These are phyloP conservation scores for Macroramphosus scolopax DNA, from an alignment of 2,797 vertebrate genomes.

Conservation along the genomic window DNA sequence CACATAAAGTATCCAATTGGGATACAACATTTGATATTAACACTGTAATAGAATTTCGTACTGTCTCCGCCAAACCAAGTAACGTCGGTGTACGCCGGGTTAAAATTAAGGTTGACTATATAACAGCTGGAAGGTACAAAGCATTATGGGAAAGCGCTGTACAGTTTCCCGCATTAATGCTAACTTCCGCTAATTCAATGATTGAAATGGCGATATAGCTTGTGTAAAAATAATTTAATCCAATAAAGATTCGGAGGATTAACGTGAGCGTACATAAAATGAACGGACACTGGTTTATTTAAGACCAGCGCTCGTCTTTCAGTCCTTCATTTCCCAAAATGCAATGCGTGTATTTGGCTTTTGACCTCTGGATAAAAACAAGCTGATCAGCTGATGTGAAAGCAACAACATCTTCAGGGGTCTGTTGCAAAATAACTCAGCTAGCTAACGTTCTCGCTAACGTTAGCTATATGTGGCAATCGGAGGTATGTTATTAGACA, in stretches of 20 bases:
- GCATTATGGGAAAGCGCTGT: slow-evolving; percentile 59
- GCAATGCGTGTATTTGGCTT: slow-evolving; percentile 45
- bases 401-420: slow-evolving; percentile 69
- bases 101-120: fast-evolving
- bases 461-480: slow-evolving; percentile 21
- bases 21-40: no score
- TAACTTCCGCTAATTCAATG: neutral
- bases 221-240: no score
- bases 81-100: slow-evolving; percentile 1
- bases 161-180: neutral
- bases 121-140: slow-evolving; percentile 31
- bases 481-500: neutral
- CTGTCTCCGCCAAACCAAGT: neutral
- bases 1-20: no score
- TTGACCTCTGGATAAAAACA: slow-evolving; percentile 79
- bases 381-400: slow-evolving; percentile 82
- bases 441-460: slow-evolving; percentile 22
- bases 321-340: slow-evolving; percentile 65
- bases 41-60: no score
- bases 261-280: no score
- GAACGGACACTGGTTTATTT: no score
- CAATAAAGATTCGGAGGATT: no score
- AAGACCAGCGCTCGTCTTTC: no score
- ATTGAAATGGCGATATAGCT: no score
- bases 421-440: slow-evolving; percentile 43